Conservation (phyloP, 2,113 vertebrate species). For the Tylochromis polylepis region DNA sequence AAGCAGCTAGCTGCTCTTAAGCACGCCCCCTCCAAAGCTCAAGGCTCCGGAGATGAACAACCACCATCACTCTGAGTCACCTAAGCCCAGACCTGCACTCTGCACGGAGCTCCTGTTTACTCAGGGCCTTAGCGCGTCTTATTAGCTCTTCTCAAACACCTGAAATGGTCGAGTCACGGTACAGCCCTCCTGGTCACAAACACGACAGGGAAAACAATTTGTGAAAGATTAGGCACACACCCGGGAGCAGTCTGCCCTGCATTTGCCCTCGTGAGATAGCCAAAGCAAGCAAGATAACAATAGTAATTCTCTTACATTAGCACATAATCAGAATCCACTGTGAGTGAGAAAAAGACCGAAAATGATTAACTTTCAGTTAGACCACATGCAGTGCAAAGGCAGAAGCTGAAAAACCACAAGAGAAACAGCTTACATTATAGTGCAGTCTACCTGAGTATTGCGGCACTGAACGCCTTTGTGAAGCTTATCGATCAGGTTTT, state of each 20-base stretch:
- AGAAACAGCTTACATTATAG: constrained; percentile 8
- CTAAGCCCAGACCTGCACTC: constrained; percentile 43
- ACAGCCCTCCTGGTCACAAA: constrained; percentile 56
- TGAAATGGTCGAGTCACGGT: constrained; percentile 59
- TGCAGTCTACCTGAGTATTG: background rate
- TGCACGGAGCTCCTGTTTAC: constrained; percentile 59
- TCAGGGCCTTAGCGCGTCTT: constrained; percentile 60
- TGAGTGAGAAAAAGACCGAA: constrained; percentile 1
- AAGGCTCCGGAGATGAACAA: constrained; percentile 15
- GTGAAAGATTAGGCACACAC: constrained; percentile 75
- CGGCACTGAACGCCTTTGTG: background rate
- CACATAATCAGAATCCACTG: constrained; percentile 61
- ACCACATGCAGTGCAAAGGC: background rate
- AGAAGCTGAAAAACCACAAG: background rate
- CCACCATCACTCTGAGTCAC: constrained; percentile 23
- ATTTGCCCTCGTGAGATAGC: constrained; percentile 64
- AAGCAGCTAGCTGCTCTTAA: constrained; percentile 47
- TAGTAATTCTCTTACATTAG: constrained; percentile 70
- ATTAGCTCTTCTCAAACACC: constrained; percentile 74
- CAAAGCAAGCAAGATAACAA: constrained; percentile 66
- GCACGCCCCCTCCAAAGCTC: constrained; percentile 48
- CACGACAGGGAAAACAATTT: constrained; percentile 70
- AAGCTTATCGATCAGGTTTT: constrained; percentile 29
- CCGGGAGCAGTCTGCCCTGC: constrained; percentile 69
- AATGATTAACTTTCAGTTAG: constrained; percentile 24